phyloP scores from a whole-genome alignment of 2,888 invertebrate genomes.

The Chrysina gloriosa region DNA sequence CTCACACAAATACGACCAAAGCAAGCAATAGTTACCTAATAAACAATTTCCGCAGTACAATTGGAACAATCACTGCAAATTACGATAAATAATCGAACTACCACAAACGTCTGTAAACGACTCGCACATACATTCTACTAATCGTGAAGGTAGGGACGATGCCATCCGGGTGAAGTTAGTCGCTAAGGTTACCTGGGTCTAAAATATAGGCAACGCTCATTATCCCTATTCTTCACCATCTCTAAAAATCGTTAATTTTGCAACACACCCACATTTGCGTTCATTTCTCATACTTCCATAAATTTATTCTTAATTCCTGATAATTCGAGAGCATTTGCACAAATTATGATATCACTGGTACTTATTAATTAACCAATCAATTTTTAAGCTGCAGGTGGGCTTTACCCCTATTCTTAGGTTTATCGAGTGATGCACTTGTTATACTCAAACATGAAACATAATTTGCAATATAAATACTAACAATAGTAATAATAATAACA shows the following conservation, averaged over 20 bases:
- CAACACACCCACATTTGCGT: constrained; percentile 5
- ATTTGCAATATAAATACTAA: too few relatives aligned
- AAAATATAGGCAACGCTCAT: not conserved
- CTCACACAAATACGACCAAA: constrained; percentile 8
- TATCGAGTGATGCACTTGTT: too few relatives aligned
- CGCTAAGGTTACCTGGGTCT: not conserved
- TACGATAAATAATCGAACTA: constrained; percentile 39
- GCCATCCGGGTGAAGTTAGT: constrained; percentile 27
- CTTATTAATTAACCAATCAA: too few relatives aligned
- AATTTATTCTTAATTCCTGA: too few relatives aligned
- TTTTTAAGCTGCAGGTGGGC: too few relatives aligned
- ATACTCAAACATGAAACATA: too few relatives aligned
- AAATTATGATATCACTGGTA: too few relatives aligned
- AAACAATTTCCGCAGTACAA: constrained; percentile 29
- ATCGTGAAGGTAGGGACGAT: constrained; percentile 21
- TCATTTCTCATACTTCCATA: too few relatives aligned
- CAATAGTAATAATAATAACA: too few relatives aligned
- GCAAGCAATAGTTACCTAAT: constrained; percentile 40
- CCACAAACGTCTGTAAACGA: constrained; percentile 43
- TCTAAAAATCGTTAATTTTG: constrained; percentile 8
- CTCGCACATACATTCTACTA: constrained; percentile 20
- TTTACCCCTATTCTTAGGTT: too few relatives aligned
- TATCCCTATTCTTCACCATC: not conserved
- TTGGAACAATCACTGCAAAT: constrained; percentile 38
- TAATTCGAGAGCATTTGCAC: too few relatives aligned